Conservation (phyloP, 2,797 vertebrate genomes). For the Lerista edwardsae region DNA sequence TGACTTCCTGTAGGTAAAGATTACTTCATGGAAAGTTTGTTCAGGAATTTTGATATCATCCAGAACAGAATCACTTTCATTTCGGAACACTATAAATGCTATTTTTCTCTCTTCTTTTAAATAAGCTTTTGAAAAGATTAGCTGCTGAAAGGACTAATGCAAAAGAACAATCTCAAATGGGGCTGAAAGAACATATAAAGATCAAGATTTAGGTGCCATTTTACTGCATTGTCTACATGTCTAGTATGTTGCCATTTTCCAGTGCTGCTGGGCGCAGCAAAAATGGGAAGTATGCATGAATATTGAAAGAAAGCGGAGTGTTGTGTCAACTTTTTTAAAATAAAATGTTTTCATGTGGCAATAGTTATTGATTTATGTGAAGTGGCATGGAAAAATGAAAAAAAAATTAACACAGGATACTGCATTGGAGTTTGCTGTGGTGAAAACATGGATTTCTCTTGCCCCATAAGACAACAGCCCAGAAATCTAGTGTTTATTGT, state of each 20-base stretch:
- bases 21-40: conserved; percentile 89
- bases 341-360: conserved; percentile 13
- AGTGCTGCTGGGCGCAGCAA: neutral
- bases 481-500: conserved; percentile 31
- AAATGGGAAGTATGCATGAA: neutral
- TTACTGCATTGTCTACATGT: conserved; percentile 42
- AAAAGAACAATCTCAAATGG: conserved; percentile 26
- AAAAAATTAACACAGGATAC: neutral
- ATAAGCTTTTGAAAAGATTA: conserved; percentile 50
- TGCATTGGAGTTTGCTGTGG: neutral
- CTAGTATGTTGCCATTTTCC: conserved; percentile 29
- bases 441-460: conserved; percentile 5
- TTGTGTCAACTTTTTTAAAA: conserved; percentile 22
- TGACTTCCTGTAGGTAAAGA: conserved; percentile 94
- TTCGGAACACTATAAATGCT: conserved; percentile 24
- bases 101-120: conserved; percentile 14
- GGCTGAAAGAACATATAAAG: conserved; percentile 43
- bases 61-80: conserved; percentile 56
- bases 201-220: conserved; percentile 63
- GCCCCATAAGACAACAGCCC: conserved; percentile 1
- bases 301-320: conserved; percentile 21
- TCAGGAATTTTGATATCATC: conserved; percentile 81
- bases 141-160: conserved; percentile 22
- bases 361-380: neutral
- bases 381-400: conserved; percentile 19